Evolutionary conservation across 2,888 invertebrate genomes (phyloP).

Genomic region (Spatulosminthurus flaviceps): DNA sequence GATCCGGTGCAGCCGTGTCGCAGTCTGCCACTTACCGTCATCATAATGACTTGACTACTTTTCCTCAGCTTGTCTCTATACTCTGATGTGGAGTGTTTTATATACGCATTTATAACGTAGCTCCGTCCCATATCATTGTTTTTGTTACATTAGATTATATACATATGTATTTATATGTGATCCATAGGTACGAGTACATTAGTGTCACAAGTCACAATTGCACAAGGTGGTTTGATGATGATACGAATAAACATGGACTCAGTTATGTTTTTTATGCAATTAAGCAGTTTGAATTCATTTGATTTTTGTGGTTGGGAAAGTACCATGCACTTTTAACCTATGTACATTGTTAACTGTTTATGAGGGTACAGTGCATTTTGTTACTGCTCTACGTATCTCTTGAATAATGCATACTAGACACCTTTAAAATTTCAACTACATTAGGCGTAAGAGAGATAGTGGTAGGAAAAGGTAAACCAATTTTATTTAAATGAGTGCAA

Average conservation of each 20-base stretch:
- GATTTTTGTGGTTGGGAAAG: background rate
- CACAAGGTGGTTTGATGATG: background rate
- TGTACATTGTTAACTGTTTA: background rate
- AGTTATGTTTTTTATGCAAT: background rate
- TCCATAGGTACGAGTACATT: too few species aligned
- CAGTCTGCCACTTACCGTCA: background rate
- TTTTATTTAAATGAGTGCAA: slow-evolving; percentile 8
- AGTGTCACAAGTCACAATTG: background rate
- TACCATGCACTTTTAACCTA: background rate
- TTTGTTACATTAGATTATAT: too few species aligned
- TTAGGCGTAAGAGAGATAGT: too few species aligned
- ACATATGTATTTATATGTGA: background rate
- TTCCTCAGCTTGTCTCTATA: background rate
- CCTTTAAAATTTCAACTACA: background rate
- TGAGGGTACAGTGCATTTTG: background rate
- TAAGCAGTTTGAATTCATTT: background rate
- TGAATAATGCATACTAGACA: background rate
- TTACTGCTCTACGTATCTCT: background rate
- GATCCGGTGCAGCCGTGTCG: slow-evolving; percentile 10
- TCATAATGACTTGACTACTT: slow-evolving; percentile 2
- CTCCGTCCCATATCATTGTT: background rate
- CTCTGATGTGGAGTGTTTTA: too few species aligned
- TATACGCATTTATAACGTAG: background rate
- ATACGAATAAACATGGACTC: background rate
- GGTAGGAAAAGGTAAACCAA: slow-evolving; percentile 2